phyloP scores from a whole-genome alignment of 2,888 invertebrate species.

The Lochmaea crataegi region DNA sequence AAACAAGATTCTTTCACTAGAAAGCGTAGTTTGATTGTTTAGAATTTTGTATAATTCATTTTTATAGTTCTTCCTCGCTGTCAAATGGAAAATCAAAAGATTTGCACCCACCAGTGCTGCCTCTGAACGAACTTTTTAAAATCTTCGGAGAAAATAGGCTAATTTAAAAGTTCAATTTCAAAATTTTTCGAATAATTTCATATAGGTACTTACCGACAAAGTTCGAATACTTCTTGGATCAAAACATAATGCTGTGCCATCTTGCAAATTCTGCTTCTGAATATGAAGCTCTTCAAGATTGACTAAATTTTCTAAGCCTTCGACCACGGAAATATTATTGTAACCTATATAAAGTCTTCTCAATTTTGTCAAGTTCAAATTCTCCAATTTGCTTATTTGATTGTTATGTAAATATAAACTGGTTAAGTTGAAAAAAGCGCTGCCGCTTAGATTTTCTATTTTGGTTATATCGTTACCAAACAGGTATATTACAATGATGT shows the following conservation, averaged over 20 bases:
- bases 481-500: slow-evolving; percentile 72
- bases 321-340: slow-evolving; percentile 76
- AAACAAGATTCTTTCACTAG: no score
- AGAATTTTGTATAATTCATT: no score
- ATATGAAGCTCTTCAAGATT: slow-evolving; percentile 76
- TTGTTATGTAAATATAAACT: slow-evolving; percentile 86
- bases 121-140: no score
- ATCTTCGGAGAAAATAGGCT: no score
- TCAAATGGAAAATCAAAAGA: no score
- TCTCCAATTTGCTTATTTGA: slow-evolving; percentile 78
- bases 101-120: no score
- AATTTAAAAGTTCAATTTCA: background rate
- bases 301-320: slow-evolving; percentile 73
- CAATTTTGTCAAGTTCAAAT: slow-evolving; percentile 76
- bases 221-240: slow-evolving; percentile 72
- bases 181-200: background rate
- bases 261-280: slow-evolving; percentile 72
- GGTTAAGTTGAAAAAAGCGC: slow-evolving; percentile 66
- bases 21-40: no score
- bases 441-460: slow-evolving; percentile 68
- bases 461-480: slow-evolving; percentile 73
- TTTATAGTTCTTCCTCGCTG: no score
- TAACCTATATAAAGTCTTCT: slow-evolving; percentile 82
- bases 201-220: slow-evolving; percentile 70
- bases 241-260: slow-evolving; percentile 73